phyloP scores from a whole-genome alignment of 1,140 invertebrate genomes.

The Pogonomyrmex californicus region DNA sequence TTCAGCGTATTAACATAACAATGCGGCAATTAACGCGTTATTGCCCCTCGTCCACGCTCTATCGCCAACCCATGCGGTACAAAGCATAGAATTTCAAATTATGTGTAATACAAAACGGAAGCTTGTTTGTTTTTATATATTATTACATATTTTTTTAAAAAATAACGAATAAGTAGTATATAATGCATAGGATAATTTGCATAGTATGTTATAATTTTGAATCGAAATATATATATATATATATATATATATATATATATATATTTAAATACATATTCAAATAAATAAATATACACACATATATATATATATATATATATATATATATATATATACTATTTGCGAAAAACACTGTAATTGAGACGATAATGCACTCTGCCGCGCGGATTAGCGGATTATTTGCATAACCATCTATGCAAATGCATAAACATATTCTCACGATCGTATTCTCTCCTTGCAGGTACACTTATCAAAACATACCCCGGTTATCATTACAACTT shows the following conservation, averaged over 20 bases:
- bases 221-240: too few relatives aligned
- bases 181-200: too few relatives aligned
- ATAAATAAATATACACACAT: too few relatives aligned
- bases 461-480: slow-evolving; percentile 66
- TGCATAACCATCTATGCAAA: not conserved
- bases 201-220: too few relatives aligned
- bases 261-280: too few relatives aligned
- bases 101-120: not conserved
- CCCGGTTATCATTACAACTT: slow-evolving; percentile 68
- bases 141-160: not conserved
- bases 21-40: slow-evolving; percentile 72
- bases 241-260: too few relatives aligned
- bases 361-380: not conserved
- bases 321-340: too few relatives aligned
- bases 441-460: not conserved
- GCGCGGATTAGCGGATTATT: slow-evolving; percentile 41
- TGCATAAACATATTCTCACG: slow-evolving; percentile 21
- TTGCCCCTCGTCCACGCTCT: slow-evolving; percentile 35
- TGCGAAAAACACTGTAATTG: not conserved
- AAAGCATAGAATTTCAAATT: not conserved
- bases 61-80: not conserved
- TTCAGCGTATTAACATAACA: slow-evolving; percentile 78
- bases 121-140: not conserved
- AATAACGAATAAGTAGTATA: not conserved
- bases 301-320: too few relatives aligned